phyloP scores from a whole-genome alignment of 2,888 invertebrate species.

The Rosalia funebris region DNA sequence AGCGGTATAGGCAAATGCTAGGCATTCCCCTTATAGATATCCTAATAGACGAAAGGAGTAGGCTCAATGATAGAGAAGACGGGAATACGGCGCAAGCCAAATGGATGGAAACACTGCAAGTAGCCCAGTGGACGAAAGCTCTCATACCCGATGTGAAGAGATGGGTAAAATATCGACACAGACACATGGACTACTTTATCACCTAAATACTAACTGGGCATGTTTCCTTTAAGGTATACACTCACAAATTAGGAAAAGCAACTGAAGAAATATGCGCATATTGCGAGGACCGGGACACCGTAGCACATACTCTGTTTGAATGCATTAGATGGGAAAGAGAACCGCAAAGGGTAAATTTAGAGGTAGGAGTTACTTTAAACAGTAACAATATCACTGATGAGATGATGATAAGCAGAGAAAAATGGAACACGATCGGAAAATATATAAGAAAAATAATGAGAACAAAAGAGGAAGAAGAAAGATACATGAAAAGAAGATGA shows the following conservation, averaged over 20 bases:
- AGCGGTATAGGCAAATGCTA: neutral
- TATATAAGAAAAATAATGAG: neutral
- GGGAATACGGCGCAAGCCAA: neutral
- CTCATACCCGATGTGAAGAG: constrained; percentile 13
- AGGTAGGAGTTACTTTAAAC: neutral
- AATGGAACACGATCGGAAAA: neutral
- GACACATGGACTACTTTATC: constrained; percentile 7
- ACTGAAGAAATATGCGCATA: constrained; percentile 2
- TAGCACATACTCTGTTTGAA: constrained; percentile 17
- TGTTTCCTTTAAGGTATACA: constrained; percentile 13
- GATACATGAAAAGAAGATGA: neutral
- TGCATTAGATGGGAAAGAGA: neutral
- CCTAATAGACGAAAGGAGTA: neutral
- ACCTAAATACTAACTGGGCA: constrained; percentile 18
- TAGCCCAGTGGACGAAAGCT: constrained; percentile 19
- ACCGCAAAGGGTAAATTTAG: neutral
- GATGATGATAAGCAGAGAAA: neutral
- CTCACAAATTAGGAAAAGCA: constrained; percentile 15
- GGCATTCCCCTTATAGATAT: neutral
- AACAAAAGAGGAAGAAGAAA: neutral
- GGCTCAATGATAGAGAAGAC: neutral
- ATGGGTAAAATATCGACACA: constrained; percentile 6
- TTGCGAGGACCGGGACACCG: constrained; percentile 19
- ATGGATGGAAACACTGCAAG: neutral
- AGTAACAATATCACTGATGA: neutral